Base-by-base conservation (phyloP, 2,113 vertebrate genomes). In the Pelecanoides urinatrix region DNA sequence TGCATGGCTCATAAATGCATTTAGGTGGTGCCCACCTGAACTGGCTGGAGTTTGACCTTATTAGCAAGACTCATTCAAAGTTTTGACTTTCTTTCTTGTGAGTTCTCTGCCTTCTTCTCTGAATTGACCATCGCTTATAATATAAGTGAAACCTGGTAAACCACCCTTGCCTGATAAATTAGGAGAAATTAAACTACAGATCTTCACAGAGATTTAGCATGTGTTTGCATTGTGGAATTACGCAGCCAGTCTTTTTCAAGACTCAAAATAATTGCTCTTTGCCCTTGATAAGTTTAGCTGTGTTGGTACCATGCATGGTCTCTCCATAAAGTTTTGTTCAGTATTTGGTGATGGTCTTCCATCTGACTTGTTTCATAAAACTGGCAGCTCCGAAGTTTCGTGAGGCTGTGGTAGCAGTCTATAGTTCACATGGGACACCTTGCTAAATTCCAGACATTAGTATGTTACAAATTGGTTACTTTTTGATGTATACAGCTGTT, bases 401-500 rank as follows among this genome's bases (percentile, higher is more conserved):
- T 36, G 50, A 81, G 38, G 26, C 42, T 80, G 25, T 92, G 22
- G 10, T 77, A 59, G 38, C 32, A 34, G 16, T 75, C 32, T 44
- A 0, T 65, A 58, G 44, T 70, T 86, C 40, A 62, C 2, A 6
- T 2, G 0, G 9, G 66, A 44, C 13, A 8, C 40, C 30, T 86
- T 59, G 47, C 13, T 84, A 25, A 23, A 80, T 74, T 88, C 50
- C 56, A 52, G 23, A 44, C 6, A 4, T 36, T 12, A 75, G 7
- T 38, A 19, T 63, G 9, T 68, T 87, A 45, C 34, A 67, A 29
- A 68, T 79, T 2, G 3, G 5, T 71, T 86, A 16, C 14, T 3
- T 86, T 84, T 85, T 82, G 32, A 18, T 77, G 10, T 16, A 13
- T 66, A 44, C 7, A 49, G 11, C 29, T 72, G 17, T 92, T 9